These are phyloP conservation scores for Amblyornis subalaris DNA, from an alignment of 2,113 vertebrate genomes.

Conservation along the genomic window DNA sequence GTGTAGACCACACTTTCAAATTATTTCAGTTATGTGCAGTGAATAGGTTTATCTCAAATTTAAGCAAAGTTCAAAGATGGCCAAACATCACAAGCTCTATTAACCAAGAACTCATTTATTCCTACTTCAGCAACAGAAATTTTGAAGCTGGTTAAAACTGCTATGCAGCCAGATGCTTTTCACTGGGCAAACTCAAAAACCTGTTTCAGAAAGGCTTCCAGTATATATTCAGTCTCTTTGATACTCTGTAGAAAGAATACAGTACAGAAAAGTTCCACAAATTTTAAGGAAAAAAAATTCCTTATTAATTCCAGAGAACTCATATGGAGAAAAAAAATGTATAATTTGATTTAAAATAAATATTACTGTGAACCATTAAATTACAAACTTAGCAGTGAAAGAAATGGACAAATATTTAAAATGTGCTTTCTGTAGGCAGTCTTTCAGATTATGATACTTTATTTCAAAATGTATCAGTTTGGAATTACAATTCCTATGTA, in stretches of 20 bases:
- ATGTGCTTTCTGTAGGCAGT: not conserved
- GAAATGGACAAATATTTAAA: not conserved
- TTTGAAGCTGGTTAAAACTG: not conserved
- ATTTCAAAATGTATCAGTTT: not conserved
- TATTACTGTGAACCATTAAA: not conserved
- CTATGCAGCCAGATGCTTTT: not conserved
- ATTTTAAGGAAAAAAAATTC: not conserved
- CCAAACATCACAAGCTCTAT: not conserved
- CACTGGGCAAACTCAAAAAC: not conserved
- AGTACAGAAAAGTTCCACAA: not conserved
- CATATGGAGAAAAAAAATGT: accelerated
- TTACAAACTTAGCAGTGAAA: not conserved
- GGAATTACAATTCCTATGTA: not conserved
- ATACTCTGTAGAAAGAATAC: not conserved
- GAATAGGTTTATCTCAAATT: not conserved
- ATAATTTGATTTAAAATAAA: not conserved
- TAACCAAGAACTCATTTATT: not conserved
- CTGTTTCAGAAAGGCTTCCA: not conserved
- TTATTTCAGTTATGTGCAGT: not conserved
- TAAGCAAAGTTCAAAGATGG: not conserved
- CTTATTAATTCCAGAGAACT: not conserved
- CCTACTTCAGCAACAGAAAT: not conserved
- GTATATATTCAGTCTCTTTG: not conserved
- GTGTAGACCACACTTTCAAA: not conserved
- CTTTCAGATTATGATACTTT: not conserved